Evolutionary conservation across 2,113 vertebrate genomes (phyloP).

Genomic region (Oriolus oriolus): DNA sequence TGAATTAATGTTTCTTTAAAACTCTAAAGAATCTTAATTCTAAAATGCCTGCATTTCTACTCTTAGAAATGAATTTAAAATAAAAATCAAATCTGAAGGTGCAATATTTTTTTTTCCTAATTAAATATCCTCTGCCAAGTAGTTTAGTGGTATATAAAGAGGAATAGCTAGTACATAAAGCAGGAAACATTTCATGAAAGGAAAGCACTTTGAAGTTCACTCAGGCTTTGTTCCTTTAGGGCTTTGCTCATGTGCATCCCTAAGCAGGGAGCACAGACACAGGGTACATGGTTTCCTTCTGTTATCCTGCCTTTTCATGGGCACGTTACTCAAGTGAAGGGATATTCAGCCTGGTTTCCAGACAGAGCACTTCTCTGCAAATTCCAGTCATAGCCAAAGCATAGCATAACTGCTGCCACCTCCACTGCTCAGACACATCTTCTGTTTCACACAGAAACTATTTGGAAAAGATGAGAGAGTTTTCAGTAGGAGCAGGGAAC

Average conservation of each 20-base stretch:
- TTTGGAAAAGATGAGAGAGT: not conserved
- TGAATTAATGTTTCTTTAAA: not conserved
- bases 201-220: not conserved
- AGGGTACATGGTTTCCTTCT: not conserved
- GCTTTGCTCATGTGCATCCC: accelerated
- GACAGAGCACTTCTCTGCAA: not conserved
- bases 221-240: not conserved
- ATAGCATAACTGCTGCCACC: not conserved
- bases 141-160: not conserved
- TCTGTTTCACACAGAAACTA: not conserved
- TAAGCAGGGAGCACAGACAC: not conserved
- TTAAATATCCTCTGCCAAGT: not conserved
- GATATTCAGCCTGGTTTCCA: not conserved
- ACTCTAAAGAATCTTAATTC: not conserved
- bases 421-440: not conserved
- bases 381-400: not conserved
- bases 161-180: not conserved
- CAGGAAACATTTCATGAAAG: not conserved
- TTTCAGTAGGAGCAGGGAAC: not conserved
- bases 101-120: not conserved
- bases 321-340: not conserved
- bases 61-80: not conserved
- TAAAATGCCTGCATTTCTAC: not conserved
- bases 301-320: not conserved
- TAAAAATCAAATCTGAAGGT: not conserved